Base-by-base conservation (phyloP, 2,797 vertebrate genomes). In the Merluccius polli region DNA sequence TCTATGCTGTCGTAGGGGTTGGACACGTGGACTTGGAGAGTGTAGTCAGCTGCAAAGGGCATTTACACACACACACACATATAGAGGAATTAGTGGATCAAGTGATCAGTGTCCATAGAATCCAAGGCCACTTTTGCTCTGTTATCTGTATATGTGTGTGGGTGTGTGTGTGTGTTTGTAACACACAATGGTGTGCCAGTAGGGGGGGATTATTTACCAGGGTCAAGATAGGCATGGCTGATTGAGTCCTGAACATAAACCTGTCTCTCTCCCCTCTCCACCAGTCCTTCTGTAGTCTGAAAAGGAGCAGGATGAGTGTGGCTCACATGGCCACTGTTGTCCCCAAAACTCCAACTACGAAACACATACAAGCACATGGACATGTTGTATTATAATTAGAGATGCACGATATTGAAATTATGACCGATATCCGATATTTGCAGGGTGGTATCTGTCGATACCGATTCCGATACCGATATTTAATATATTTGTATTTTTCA, bases 291-390 rank as follows among this genome's bases (percentile, higher is more conserved):
- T 3, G 70, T 79, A 18, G 77, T 74, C 69, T 89, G 82, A 83
- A 85, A 89, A 27, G 90, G 86, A 71, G 94, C 85, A 44, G 87
- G 36, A 24, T 89, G 72, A 7, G 59, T 79, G 73, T 77, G 91
- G 75, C 87, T 75, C 70, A 90, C 81, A 18, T 69, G 30, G 10
- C 73, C 69, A 31, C 86, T 88, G 15, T 86, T 79, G 75, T 93
- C 94, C 9, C 92, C 94, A 87, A 95, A 95, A 80, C 93, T 84
- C 95, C 95, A 95, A 52, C 95, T 95, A 52, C 1, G 82, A 30
- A 48, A 75, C 32, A 86, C 9, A 4, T 7, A 48, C 73, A 68
- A 70, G 63, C 15, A 71, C 2, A 73, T 48, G 36, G 27, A 75
- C 63, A 72, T 76, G 11, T 27, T n/a, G 18, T 6, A 9, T 65